Conservation (phyloP, 2,888 invertebrate genomes). For the Aphidoletes aphidimyza region DNA sequence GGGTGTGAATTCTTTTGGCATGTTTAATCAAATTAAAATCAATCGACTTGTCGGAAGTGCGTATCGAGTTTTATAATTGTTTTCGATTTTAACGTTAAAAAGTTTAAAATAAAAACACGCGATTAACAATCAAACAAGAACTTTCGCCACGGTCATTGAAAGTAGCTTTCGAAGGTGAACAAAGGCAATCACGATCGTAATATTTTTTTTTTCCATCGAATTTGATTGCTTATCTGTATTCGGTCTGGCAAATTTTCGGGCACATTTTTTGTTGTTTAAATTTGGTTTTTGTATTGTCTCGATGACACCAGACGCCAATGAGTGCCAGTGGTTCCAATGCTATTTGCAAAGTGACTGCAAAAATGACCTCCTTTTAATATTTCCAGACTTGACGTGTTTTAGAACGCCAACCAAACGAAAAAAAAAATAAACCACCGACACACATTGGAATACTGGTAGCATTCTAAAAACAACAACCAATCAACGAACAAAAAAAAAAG, state of each 20-base stretch:
- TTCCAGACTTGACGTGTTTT: slow-evolving; percentile 17
- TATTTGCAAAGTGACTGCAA: background rate
- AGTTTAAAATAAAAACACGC: background rate
- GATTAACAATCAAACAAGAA: background rate
- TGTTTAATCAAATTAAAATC: background rate
- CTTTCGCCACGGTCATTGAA: background rate
- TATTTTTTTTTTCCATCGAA: background rate
- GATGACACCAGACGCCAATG: background rate
- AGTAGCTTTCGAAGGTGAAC: background rate
- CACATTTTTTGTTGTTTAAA: background rate
- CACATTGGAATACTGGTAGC: too few relatives aligned
- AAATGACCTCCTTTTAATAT: background rate
- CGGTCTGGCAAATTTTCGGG: too few relatives aligned
- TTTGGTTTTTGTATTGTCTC: background rate
- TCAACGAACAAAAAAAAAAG: background rate
- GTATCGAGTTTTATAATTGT: too few relatives aligned
- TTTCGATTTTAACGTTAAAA: background rate
- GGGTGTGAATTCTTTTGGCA: background rate
- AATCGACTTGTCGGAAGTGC: background rate
- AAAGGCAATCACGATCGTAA: slow-evolving; percentile 7
- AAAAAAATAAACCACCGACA: background rate
- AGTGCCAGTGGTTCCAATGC: slow-evolving; percentile 7
- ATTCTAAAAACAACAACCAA: background rate
- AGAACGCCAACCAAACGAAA: background rate
- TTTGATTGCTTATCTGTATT: background rate